Conservation (phyloP, 2,797 vertebrate genomes). For the Capromys pilorides region DNA sequence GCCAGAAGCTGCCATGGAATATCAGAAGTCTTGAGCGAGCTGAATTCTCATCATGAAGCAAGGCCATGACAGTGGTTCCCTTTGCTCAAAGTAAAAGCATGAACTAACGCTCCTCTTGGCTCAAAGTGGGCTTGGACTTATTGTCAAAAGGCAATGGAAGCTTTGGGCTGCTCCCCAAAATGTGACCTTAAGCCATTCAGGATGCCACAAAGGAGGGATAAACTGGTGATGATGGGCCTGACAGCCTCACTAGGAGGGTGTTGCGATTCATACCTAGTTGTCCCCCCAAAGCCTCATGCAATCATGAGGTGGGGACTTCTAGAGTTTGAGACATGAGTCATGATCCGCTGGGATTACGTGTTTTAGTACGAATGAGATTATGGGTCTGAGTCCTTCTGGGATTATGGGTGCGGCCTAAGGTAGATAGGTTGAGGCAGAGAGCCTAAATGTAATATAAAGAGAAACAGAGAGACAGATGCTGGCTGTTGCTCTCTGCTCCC, state of each 20-base stretch:
- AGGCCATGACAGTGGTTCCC: background rate
- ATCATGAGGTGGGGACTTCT: too few relatives aligned
- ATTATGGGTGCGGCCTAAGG: too few relatives aligned
- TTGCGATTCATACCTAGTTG: too few relatives aligned
- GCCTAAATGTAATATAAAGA: too few relatives aligned
- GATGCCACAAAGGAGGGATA: background rate
- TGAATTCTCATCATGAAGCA: constrained; percentile 45
- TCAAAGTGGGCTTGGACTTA: background rate
- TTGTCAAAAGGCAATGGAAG: background rate
- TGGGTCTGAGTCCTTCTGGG: too few relatives aligned
- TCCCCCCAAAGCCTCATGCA: too few relatives aligned
- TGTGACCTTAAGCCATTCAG: background rate
- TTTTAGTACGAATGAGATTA: too few relatives aligned
- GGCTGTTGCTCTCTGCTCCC: too few relatives aligned
- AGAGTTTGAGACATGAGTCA: too few relatives aligned
- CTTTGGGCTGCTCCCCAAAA: background rate
- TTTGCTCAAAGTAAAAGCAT: constrained; percentile 44
- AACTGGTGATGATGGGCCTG: background rate
- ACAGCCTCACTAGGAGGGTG: background rate
- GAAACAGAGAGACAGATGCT: too few relatives aligned
- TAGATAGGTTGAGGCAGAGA: too few relatives aligned
- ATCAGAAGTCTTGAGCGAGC: constrained; percentile 52
- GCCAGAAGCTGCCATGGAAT: constrained; percentile 65
- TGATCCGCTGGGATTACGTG: too few relatives aligned
- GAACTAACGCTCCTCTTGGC: background rate